Evolutionary conservation across 2,888 invertebrate genomes (phyloP), one percentile per base, ranked within the genome.

Genomic region (Euzetes globulus): DNA sequence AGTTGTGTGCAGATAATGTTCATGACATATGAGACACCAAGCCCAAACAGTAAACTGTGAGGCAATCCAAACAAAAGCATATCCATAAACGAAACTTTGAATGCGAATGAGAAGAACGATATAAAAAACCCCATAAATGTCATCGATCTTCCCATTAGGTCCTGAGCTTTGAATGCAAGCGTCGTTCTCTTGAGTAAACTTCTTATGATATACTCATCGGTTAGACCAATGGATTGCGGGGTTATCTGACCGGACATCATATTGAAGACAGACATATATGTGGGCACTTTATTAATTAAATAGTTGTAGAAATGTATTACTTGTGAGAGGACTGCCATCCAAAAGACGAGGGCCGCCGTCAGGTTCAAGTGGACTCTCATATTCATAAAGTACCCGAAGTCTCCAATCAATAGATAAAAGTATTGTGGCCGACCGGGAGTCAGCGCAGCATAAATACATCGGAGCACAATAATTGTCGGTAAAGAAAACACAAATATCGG

Each of bases 281-380:
- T 55, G 15, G 74, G 74, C 1, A 9, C 1, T 22, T 9, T 4
- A 25, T 22, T 17, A 1, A 7, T 33, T 3, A 25, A 3, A 19
- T 50, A 70, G 11, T 47, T 68, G 17, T 37, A 71, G n/a, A 52
- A 37, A 29, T 70, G 68, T 15, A 74, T n/a, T 6, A 71, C 2
- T 22, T 70, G 58, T 70, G 50, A 13, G 22, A 29, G 27, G 1
- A 70, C 15, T 1, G 50, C 70, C 22, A 70, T 22, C 5, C 9
- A 33, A 33, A 47, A 47, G 15, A 50, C 22, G 1, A 45, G 50
- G 7, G 27, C 29, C 7, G 70, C 70, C 5, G 70, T 25, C 15
- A 74, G 19, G 50, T 74, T 74, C 15, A 74, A 47, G 47, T 74
- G 74, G 4, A 47, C 25, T 22, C 50, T 74, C 70, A 70, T 52